Conservation (phyloP, 2,888 invertebrate genomes). For the Agonopterix subpropinquella region DNA sequence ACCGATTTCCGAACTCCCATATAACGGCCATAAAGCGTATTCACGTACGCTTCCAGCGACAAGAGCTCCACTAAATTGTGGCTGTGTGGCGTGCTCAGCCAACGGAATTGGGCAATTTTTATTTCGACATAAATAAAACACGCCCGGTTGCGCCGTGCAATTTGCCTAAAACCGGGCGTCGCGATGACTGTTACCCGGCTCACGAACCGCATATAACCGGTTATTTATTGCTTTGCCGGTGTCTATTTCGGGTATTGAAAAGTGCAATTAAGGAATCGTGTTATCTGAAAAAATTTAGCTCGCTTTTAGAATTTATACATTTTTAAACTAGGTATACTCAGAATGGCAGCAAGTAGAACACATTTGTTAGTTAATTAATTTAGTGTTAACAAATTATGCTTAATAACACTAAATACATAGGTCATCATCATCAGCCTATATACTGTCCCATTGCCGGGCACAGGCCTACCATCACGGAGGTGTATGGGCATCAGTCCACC, state of each 20-base stretch:
- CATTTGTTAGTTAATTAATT: too few species aligned
- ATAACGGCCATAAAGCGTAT: conserved; percentile 29
- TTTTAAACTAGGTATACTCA: too few species aligned
- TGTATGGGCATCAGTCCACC: too few species aligned
- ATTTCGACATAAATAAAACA: conserved; percentile 65
- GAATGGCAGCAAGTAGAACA: too few species aligned
- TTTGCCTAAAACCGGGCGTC: conserved; percentile 60
- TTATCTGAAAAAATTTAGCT: conserved; percentile 8
- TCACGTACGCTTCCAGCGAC: conserved; percentile 21
- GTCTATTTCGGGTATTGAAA: conserved; percentile 8
- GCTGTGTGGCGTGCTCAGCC: conserved; percentile 25
- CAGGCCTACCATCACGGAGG: too few species aligned
- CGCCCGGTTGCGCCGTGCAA: conserved; percentile 45
- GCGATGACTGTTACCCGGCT: conserved; percentile 11
- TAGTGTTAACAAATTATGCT: too few species aligned
- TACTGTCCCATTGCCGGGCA: too few species aligned
- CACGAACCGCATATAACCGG: conserved; percentile 18
- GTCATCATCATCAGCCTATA: too few species aligned
- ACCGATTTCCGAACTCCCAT: conserved; percentile 30
- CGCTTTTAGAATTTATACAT: conserved; percentile 9
- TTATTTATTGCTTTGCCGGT: conserved; percentile 20
- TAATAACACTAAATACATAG: too few species aligned
- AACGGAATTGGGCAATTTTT: conserved; percentile 57
- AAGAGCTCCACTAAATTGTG: conserved; percentile 34
- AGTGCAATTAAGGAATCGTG: conserved; percentile 10